Evolutionary conservation across 2,888 invertebrate species (phyloP), one percentile per base, ranked within the genome.

Genomic region (Schrankia costaestrigalis): DNA sequence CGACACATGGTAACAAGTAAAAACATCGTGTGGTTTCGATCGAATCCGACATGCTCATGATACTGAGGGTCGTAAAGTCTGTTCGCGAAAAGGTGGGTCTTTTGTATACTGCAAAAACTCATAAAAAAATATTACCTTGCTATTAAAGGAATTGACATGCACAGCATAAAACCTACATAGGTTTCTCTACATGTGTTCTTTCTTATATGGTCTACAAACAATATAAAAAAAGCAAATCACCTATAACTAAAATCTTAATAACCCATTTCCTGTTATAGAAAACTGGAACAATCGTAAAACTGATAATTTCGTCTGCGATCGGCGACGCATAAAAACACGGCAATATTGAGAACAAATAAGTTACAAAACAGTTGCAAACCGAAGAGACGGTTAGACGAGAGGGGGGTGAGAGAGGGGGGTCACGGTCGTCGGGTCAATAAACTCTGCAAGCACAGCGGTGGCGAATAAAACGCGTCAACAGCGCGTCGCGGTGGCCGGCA

Each of bases 351-450:
- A 64, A 57, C 56, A 66, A 68, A 66, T 58, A 58, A 57, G 46
- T 49, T 41, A 47, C 45, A 40, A 45, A 36, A 49, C 53, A 43
- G 55, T 56, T 52, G 58, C 56, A 36, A 60, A 58, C 52, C 51
- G 47, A 39, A 14, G 34, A 48, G 40, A 49, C 36, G 43, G 41
- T 25, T 27, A 26, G 41, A 26, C 26, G 10, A 39, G 31, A 29
- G 55, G 28, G 43, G 42, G 43, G 49, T 60, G 57, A 48, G 65
- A 11, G 17, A 11, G 17, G 67, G 69, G 77, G 77, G 70, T 82
- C 84, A 83, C 71, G 85, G 83, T 78, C 84, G 79, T 39, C 67
- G 69, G 82, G 80, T 84, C 79, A 80, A 76, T 74, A 67, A 79
- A 68, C 78, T 58, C 63, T 52, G 60, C 56, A 63, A 63, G 63